Evolutionary conservation across 2,797 vertebrate species (phyloP).

Genomic region (Tragopan temminckii): DNA sequence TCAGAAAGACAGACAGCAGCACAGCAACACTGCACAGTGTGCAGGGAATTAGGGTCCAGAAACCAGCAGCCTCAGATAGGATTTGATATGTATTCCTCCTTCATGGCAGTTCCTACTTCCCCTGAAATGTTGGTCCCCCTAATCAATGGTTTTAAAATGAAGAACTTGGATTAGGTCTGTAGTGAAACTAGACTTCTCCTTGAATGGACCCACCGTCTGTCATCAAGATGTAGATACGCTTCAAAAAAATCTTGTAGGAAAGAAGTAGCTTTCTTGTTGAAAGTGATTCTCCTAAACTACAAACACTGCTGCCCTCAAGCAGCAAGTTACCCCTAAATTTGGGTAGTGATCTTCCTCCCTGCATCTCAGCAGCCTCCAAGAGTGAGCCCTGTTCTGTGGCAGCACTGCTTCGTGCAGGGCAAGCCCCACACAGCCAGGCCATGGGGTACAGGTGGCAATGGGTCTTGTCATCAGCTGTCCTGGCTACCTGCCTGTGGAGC

Average conservation of each 20-base stretch:
- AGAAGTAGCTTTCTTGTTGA: neutral
- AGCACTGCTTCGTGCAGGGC: neutral
- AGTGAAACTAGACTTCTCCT: neutral
- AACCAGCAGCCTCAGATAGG: neutral
- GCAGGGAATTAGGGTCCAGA: neutral
- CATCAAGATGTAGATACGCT: neutral
- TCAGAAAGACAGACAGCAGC: neutral
- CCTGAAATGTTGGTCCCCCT: rapidly evolving
- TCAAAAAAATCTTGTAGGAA: neutral
- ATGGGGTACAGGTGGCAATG: neutral
- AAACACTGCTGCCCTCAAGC: neutral
- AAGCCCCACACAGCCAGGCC: neutral
- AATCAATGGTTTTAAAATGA: rapidly evolving
- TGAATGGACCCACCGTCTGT: neutral
- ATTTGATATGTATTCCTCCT: neutral
- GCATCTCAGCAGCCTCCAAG: neutral
- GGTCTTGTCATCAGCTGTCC: neutral
- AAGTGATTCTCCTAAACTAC: neutral
- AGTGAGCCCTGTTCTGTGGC: neutral
- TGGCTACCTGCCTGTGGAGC: neutral
- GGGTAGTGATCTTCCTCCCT: neutral
- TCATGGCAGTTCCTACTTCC: neutral
- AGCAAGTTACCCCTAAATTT: neutral
- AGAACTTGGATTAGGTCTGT: neutral
- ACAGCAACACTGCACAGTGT: neutral